Evolutionary conservation across 2,113 vertebrate genomes (phyloP).

Genomic region (Chlamydotis undulata): DNA sequence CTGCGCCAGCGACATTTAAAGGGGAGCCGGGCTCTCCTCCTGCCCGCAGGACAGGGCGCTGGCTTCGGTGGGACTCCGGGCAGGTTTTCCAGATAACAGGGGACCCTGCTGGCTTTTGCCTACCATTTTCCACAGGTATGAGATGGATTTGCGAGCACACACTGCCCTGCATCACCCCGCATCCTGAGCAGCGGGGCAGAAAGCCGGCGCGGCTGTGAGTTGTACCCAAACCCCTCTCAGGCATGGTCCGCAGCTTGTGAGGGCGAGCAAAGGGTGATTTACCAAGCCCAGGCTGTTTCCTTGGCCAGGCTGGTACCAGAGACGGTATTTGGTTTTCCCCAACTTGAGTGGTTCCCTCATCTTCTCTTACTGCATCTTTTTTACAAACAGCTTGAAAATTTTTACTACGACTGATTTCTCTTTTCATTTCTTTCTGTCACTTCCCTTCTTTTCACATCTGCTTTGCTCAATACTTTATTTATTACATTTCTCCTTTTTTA

Average conservation of each 20-base stretch:
- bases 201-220: neutral
- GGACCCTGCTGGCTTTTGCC: neutral
- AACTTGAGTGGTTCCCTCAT: neutral
- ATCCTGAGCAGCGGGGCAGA: neutral
- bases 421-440: neutral
- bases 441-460: neutral
- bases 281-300: neutral
- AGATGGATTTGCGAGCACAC: neutral
- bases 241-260: neutral
- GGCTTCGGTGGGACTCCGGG: neutral
- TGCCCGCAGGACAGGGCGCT: neutral
- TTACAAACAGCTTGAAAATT: neutral
- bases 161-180: neutral
- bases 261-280: neutral
- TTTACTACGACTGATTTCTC: neutral
- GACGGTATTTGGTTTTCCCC: rapidly evolving
- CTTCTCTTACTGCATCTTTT: neutral
- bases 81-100: too few relatives aligned
- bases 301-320: neutral
- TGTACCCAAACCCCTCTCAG: neutral
- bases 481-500: neutral
- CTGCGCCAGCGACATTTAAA: rapidly evolving
- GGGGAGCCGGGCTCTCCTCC: neutral
- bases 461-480: neutral
- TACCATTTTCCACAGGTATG: rapidly evolving